Evolutionary conservation across 1,140 invertebrate genomes (phyloP).

Genomic region (Brachionus paranguensis): DNA sequence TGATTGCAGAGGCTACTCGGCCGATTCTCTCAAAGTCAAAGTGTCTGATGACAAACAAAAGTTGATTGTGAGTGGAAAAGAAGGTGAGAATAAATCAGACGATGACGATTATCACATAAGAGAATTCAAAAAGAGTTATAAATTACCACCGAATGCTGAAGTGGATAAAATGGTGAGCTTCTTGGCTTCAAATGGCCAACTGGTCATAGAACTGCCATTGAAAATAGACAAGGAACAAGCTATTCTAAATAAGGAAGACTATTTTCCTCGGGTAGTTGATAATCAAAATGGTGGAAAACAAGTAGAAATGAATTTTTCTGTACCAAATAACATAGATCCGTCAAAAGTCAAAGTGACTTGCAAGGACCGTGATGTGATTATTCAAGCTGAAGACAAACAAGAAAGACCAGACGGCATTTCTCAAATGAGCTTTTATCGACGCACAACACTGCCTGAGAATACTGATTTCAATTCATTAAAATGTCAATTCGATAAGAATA

Average conservation of each 20-base stretch:
- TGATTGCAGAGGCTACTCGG: neutral
- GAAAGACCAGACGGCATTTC: neutral
- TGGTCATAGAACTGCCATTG: constrained; percentile 14
- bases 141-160: neutral
- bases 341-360: neutral
- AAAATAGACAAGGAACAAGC: neutral
- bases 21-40: neutral
- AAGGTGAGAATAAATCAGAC: neutral
- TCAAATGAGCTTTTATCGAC: neutral
- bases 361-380: neutral
- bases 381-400: constrained; percentile 2
- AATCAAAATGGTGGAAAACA: neutral
- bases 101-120: neutral
- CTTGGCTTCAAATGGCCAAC: neutral
- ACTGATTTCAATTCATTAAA: neutral
- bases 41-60: neutral
- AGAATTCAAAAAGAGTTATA: constrained; percentile 17
- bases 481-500: neutral
- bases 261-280: neutral
- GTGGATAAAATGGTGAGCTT: constrained; percentile 17
- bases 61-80: neutral
- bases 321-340: constrained; percentile 22
- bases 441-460: constrained; percentile 13
- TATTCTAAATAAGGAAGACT: neutral
- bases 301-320: neutral